Conservation (phyloP, 2,113 vertebrate species). For the Mus spicilegus region DNA sequence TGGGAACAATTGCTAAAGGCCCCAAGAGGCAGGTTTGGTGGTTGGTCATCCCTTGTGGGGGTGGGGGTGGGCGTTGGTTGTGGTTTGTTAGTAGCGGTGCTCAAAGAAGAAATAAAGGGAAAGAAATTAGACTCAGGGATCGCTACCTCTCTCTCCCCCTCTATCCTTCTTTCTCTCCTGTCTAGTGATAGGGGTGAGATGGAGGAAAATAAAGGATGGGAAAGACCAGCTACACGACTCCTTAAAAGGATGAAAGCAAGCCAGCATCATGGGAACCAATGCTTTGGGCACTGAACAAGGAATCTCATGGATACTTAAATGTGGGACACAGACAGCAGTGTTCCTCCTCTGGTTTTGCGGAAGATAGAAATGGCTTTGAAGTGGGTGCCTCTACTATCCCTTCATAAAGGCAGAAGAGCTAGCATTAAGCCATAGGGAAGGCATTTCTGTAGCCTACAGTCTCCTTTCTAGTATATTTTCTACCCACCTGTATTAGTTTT, state of each 20-base stretch:
- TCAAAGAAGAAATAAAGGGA: too few relatives aligned
- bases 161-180: too few relatives aligned
- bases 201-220: too few relatives aligned
- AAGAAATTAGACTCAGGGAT: too few relatives aligned
- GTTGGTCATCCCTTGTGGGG: too few relatives aligned
- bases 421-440: background rate
- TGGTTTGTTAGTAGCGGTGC: too few relatives aligned
- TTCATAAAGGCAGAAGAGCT: background rate
- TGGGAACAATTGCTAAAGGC: too few relatives aligned
- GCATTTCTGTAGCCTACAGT: background rate
- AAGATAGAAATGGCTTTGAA: background rate
- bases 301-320: background rate
- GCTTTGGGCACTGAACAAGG: background rate
- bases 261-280: background rate
- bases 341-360: background rate
- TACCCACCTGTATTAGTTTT: background rate
- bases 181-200: too few relatives aligned
- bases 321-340: too few relatives aligned
- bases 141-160: too few relatives aligned
- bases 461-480: constrained; percentile 3
- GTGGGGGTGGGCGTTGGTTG: too few relatives aligned
- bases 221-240: background rate
- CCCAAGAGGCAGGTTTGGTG: too few relatives aligned
- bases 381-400: background rate
- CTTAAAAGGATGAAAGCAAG: background rate